Evolutionary conservation across 2,888 invertebrate genomes (phyloP), one percentile per base, ranked within the genome.

Genomic region (Drosophila pegasa): DNA sequence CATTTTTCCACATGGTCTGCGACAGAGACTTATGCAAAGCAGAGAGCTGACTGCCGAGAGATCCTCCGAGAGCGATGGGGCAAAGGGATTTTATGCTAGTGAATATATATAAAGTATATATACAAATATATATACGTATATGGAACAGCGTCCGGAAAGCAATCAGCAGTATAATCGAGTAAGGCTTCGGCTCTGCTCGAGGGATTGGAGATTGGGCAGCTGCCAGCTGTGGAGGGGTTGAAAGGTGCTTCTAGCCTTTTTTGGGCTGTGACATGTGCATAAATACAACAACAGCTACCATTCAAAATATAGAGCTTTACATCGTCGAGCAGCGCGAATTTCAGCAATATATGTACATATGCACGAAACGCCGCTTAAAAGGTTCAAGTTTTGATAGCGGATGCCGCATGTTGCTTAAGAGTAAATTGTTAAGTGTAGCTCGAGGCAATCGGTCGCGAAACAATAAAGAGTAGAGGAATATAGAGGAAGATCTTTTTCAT

Each of bases 161-260:
- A 86, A 85, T 85, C 85, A 85, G 86, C 75, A 86, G 75, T 75
- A 85, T 84, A 85, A 85, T 85, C 86, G 86, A 84, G 75, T 83
- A 75, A 82, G 74, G 83, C 86, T 80, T 69, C 64, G 48, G 57
- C 70, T 64, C 45, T 47, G 72, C 61, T 51, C 20, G 22, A 41
- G 51, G n/a, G 25, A 41, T 14, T 22, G 31, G n/a, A 45, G 55
- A 35, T 27, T 40, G 35, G 25, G 27, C 18, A 43, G 10, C 40
- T 40, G 48, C 9, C 31, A 37, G 50, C 25, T 25, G n/a, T 25
- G 33, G 14, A 14, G 38, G 40, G 35, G 54, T 50, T 45, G 29
- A 31, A 50, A 55, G 41, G 37, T 16, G 29, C 48, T 59, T 40
- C 40, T 58, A 70, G 66, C 68, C 56, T 45, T 71, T 64, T 64